Evolutionary conservation across 1,140 invertebrate species (phyloP), one percentile per base, ranked within the genome.

Genomic region (Dendrolimus kikuchii): DNA sequence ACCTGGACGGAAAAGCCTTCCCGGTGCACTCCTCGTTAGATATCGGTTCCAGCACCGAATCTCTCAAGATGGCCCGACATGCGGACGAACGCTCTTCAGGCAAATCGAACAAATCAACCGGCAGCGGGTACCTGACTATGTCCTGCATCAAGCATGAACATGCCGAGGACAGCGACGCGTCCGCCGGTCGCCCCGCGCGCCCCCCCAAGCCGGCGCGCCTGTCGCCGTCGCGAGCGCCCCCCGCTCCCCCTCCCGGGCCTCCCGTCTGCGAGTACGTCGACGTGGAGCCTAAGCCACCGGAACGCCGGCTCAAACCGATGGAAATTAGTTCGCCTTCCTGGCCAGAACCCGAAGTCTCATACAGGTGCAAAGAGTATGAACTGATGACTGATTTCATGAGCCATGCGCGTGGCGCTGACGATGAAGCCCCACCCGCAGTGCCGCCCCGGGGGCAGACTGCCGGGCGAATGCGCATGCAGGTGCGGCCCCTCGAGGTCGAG

Each of bases 121-220:
- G 74, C 46, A 81, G 76, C 65, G 83, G 81, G 3, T 88, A 88
- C 62, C 73, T 88, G 45, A 75, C 78, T 49, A 87, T 88, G 84
- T 77, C 77, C 7, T 82, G 81, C 47, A 64, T 85, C 44, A 82
- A 80, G 49, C 74, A 81, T 60, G 77, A 81, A 51, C 74, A 76
- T 5, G 72, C 71, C 42, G 79, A 82, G 46, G 79, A 82, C 59
- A 81, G 81, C 53, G 81, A 82, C 66, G 74, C 72, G 6, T 78
- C 74, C 38, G 64, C 59, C 46, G 81, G 70, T 5, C 60, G 60
- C 10, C 80, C 80, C 0, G 76, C 77, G 40, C 64, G 77, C 2
- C 80, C 80, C 2, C 80, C 80, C 37, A 81, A 81, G 46, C 80
- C 80, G 3, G 74, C 77, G 41, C 71, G 80, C 5, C 69, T 80